Base-by-base conservation (phyloP, 2,113 vertebrate species). In the Chrysemys picta region DNA sequence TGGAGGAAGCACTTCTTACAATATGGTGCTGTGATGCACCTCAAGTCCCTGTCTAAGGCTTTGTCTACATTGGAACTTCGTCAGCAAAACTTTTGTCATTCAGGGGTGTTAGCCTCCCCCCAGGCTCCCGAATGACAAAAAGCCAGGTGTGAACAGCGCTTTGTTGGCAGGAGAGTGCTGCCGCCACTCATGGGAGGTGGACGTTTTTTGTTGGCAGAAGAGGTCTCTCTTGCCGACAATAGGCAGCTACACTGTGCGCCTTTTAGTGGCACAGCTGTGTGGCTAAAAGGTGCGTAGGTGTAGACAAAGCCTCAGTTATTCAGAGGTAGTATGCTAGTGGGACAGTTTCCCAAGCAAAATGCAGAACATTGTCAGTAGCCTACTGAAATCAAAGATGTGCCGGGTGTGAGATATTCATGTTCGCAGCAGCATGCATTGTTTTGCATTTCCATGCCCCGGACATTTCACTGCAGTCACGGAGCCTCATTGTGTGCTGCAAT, bases 331-430 rank as follows among this genome's bases (percentile, higher is more conserved):
- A 35, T 89, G 76, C 75, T 52, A 87, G 25, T 13, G 47, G 75
- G 89, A 89, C 85, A 92, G 29, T 56, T 94, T 89, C 52, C 90
- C 42, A 72, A 57, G 88, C 47, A 87, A 95, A 94, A 90, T 65
- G n/a, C 50, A 35, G 53, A 89, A 50, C 53, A 42, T 19, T 94
- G 75, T 87, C n/a, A 49, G 57, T 65, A 95, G 72, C 79, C 80
- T 69, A 42, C 45, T 89, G 93, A 90, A 76, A 85, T 75, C 38
- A 69, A 69, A 95, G 82, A 86, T 35, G 62, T 0, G 2, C 38
- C 89, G 85, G 84, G 85, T 45, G 38, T 4, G 8, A 95, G 79
- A 47, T 27, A 50, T 56, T 93, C 38, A 5, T 47, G 59, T 76
- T 89, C 72, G 17, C 52, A 97, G 79, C 22, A 85, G 50, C 59